Percentiles rank a stretch among this genome's conserved stretches.
phyloP scores from a whole-genome alignment of 1,140 invertebrate genomes.

The Drosophila gunungcola region DNA sequence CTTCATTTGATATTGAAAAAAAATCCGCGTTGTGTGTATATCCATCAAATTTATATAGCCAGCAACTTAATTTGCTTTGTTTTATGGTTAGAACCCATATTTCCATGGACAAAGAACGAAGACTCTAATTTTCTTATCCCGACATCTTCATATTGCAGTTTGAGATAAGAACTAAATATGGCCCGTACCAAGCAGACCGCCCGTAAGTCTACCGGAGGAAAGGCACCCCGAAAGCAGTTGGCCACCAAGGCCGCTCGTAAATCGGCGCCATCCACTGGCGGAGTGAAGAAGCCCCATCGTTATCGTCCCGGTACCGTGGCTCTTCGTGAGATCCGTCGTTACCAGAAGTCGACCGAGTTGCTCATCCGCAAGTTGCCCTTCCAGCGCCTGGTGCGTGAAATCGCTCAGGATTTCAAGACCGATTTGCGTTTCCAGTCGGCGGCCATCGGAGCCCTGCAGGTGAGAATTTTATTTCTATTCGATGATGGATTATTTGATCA shows the following conservation, averaged over 20 bases:
- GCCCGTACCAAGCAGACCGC: conserved; percentile 95
- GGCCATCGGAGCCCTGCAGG: conserved; percentile 90
- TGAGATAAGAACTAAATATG: conserved; percentile 80
- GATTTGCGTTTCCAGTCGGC: conserved; percentile 92
- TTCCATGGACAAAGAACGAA: too few species aligned
- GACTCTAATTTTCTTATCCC: too few species aligned
- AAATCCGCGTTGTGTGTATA: neutral
- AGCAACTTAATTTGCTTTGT: too few species aligned
- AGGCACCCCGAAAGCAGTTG: conserved; percentile 94
- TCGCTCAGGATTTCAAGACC: conserved; percentile 93
- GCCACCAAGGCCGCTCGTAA: conserved; percentile 93
- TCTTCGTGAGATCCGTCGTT: conserved; percentile 93
- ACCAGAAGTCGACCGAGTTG: conserved; percentile 93
- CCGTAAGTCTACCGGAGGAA: conserved; percentile 93
- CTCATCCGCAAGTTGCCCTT: conserved; percentile 93
- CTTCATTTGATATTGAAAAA: neutral
- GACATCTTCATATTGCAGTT: neutral
- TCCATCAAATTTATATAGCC: too few species aligned
- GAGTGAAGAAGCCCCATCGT: conserved; percentile 92
- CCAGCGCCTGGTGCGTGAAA: conserved; percentile 94
- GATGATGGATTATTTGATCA: too few species aligned
- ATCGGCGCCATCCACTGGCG: conserved; percentile 90
- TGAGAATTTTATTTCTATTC: conserved; percentile 33
- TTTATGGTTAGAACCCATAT: too few species aligned
- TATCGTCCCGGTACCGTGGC: conserved; percentile 94